Conservation (phyloP, 2,113 vertebrate genomes). For the Naja naja region DNA sequence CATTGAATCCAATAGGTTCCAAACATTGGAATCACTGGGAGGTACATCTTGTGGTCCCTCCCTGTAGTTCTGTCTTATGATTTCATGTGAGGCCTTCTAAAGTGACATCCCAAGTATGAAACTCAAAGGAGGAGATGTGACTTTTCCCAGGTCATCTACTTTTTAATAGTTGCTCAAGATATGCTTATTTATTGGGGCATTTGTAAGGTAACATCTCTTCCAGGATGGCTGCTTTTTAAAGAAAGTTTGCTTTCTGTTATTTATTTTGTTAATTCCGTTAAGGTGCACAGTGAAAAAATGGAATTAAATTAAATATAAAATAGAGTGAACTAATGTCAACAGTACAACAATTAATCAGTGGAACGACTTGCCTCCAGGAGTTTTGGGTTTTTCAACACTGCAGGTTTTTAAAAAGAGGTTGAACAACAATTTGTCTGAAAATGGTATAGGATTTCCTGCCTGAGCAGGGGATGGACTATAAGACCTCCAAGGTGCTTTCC, state of each 20-base stretch:
- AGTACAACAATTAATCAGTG: too few species aligned
- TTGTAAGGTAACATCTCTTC: background rate
- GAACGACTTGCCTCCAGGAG: too few species aligned
- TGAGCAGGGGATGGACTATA: too few species aligned
- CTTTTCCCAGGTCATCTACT: background rate
- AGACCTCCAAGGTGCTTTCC: too few species aligned
- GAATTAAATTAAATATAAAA: too few species aligned
- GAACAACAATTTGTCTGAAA: too few species aligned
- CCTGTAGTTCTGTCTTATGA: background rate
- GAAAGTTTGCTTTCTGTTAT: background rate
- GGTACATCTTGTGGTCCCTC: background rate
- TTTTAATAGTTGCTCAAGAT: background rate
- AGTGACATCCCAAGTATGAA: background rate
- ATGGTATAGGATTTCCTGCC: too few species aligned
- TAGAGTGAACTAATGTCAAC: too few species aligned
- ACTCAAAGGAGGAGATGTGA: background rate
- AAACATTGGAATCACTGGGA: background rate
- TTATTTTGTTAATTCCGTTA: too few species aligned
- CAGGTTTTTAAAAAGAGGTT: too few species aligned
- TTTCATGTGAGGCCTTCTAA: background rate
- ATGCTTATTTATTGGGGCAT: background rate
- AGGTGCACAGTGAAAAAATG: too few species aligned
- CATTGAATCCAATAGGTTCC: background rate
- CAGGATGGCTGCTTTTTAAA: background rate
- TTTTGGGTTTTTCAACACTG: too few species aligned